A percentile compares a stretch with the other conserved stretches of the same genome.
Evolutionary conservation across 2,888 invertebrate genomes (phyloP).

Genomic region (Blastobasis adustella): DNA sequence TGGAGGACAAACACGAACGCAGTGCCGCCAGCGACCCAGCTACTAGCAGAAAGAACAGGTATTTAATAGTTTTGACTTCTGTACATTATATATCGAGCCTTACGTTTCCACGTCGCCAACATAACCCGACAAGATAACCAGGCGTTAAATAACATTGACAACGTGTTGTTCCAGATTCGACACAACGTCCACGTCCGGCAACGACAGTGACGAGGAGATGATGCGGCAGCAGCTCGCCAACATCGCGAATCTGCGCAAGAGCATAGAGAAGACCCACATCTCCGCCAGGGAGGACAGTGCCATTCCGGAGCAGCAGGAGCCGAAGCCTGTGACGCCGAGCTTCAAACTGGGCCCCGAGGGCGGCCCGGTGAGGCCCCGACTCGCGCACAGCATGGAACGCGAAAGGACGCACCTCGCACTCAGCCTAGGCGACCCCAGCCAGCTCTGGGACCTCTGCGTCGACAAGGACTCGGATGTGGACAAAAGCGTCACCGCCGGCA

Average conservation of each 20-base stretch:
- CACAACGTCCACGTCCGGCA: slow-evolving; percentile 77
- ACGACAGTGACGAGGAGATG: slow-evolving; percentile 79
- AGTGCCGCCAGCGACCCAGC: slow-evolving; percentile 79
- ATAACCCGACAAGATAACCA: not conserved
- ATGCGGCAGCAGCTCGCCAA: slow-evolving; percentile 52
- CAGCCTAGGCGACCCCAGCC: slow-evolving; percentile 59
- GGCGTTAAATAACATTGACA: not conserved
- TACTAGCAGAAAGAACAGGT: slow-evolving; percentile 72
- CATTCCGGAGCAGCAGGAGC: slow-evolving; percentile 55
- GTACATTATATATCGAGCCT: not conserved
- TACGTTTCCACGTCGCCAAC: not conserved
- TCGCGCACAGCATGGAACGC: slow-evolving; percentile 51
- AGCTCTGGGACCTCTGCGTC: slow-evolving; percentile 58
- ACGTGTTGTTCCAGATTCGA: slow-evolving; percentile 52
- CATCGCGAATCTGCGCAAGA: slow-evolving; percentile 55
- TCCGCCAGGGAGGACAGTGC: slow-evolving; percentile 52
- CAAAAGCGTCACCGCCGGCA: slow-evolving; percentile 76
- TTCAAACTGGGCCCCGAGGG: slow-evolving; percentile 79
- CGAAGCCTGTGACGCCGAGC: slow-evolving; percentile 69
- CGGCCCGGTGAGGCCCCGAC: slow-evolving; percentile 54
- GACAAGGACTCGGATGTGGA: slow-evolving; percentile 71
- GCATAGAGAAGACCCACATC: slow-evolving; percentile 67
- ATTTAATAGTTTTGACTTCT: not conserved
- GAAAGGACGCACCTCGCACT: slow-evolving; percentile 55
- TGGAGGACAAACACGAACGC: slow-evolving; percentile 73